Conservation (phyloP, 2,888 invertebrate genomes). For the Heliconius erato region DNA sequence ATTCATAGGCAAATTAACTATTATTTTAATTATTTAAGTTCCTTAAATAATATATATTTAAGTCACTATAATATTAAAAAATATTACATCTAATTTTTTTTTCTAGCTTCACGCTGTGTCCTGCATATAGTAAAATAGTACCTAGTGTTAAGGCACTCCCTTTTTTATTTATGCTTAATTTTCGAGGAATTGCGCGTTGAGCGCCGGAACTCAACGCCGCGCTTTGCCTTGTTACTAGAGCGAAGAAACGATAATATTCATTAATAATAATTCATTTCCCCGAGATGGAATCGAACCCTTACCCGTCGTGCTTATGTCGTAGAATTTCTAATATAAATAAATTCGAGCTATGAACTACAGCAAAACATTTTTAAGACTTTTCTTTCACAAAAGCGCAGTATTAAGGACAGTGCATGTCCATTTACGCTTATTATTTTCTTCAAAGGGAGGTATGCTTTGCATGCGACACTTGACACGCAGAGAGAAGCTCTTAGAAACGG, state of each 20-base stretch:
- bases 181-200: too few relatives aligned
- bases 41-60: not conserved
- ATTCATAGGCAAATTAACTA: conserved; percentile 25
- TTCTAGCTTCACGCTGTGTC: too few relatives aligned
- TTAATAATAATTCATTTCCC: too few relatives aligned
- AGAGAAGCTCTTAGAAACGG: conserved; percentile 46
- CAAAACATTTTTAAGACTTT: not conserved
- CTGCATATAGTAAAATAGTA: too few relatives aligned
- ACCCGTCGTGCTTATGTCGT: not conserved
- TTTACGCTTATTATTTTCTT: conserved; percentile 45
- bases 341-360: not conserved
- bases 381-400: conserved; percentile 9
- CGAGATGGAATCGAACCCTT: too few relatives aligned
- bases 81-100: too few relatives aligned
- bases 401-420: conserved; percentile 12
- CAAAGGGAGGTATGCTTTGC: conserved; percentile 41
- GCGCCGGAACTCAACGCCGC: too few relatives aligned
- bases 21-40: conserved; percentile 5
- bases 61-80: too few relatives aligned
- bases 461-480: conserved; percentile 45
- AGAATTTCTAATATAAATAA: not conserved
- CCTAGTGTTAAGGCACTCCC: too few relatives aligned
- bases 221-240: too few relatives aligned
- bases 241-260: too few relatives aligned
- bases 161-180: too few relatives aligned